Evolutionary conservation across 2,113 vertebrate species (phyloP).

Genomic region (Sinocyclocheilus grahami): DNA sequence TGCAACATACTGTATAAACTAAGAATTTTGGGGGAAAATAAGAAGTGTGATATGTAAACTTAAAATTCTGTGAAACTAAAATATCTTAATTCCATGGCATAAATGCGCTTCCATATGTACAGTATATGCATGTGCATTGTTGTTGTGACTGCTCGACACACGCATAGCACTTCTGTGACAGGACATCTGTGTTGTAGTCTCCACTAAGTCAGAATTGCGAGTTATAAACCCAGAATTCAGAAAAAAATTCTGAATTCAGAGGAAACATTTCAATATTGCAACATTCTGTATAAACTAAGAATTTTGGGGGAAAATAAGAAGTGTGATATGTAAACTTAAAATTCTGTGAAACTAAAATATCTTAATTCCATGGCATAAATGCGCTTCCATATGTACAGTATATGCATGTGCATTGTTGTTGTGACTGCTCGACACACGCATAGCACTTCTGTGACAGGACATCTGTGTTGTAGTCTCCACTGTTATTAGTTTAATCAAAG

Average conservation of each 20-base stretch:
- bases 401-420: not conserved
- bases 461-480: not conserved
- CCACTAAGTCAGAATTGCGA: not conserved
- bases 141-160: not conserved
- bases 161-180: not conserved
- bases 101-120: not conserved
- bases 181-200: not conserved
- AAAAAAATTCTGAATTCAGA: not conserved
- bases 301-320: not conserved
- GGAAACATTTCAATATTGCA: not conserved
- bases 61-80: not conserved
- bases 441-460: not conserved
- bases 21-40: not conserved
- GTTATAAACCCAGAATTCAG: not conserved
- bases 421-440: not conserved
- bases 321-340: not conserved
- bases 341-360: not conserved
- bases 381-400: not conserved
- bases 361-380: not conserved
- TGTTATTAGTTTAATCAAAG: conserved; percentile 7
- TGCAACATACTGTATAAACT: not conserved
- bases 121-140: not conserved
- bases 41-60: not conserved
- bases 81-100: not conserved
- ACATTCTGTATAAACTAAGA: not conserved